These are phyloP conservation scores for Rhopalosiphum padi DNA, from an alignment of 1,140 invertebrate species.

Conservation along the genomic window DNA sequence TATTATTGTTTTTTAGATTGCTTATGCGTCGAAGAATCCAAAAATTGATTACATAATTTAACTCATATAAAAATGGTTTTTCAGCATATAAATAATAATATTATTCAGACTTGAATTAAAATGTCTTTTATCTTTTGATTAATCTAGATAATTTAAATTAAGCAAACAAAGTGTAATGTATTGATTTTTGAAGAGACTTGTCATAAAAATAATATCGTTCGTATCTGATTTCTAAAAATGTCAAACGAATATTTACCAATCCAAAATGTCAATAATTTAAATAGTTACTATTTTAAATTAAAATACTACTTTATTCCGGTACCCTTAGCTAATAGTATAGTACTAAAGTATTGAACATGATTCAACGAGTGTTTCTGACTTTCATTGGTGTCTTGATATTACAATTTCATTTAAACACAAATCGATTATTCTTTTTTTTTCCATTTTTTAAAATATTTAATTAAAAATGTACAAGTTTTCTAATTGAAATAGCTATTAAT, in stretches of 20 bases:
- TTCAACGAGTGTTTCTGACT: neutral
- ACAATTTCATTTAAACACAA: neutral
- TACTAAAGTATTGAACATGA: neutral
- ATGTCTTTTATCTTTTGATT: neutral
- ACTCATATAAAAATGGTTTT: no score
- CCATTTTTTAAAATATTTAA: neutral
- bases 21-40: no score
- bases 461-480: neutral
- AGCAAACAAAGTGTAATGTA: neutral
- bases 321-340: neutral
- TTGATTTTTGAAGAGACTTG: neutral
- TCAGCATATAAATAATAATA: neutral
- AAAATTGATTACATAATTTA: no score
- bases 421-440: neutral
- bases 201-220: neutral
- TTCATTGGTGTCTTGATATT: neutral
- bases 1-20: neutral
- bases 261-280: neutral
- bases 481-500: neutral
- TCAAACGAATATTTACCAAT: neutral
- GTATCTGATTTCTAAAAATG: neutral
- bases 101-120: neutral
- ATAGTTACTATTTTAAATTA: neutral
- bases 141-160: neutral
- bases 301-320: neutral